phyloP scores from a whole-genome alignment of 2,797 vertebrate species.

The Tragopan temminckii region DNA sequence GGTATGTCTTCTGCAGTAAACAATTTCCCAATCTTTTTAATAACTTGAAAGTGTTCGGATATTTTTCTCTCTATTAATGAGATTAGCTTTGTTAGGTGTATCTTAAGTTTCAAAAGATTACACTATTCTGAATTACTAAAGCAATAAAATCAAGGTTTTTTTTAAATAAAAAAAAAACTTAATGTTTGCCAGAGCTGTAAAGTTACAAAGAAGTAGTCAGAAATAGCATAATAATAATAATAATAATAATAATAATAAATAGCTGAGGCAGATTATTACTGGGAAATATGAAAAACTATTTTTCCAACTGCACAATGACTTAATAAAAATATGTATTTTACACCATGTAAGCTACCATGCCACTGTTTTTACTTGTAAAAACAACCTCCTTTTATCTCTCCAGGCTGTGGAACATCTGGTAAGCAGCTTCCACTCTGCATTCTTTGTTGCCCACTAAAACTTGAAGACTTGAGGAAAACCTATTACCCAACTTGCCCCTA shows the following conservation, averaged over 20 bases:
- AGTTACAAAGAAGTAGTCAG: slow-evolving; percentile 42
- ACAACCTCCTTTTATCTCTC: slow-evolving; percentile 69
- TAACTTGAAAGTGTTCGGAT: neutral
- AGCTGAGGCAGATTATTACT: slow-evolving; percentile 39
- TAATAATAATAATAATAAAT: neutral
- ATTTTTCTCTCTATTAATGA: slow-evolving; percentile 46
- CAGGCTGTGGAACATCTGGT: slow-evolving; percentile 74
- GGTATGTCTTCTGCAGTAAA: neutral
- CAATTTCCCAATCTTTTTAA: neutral
- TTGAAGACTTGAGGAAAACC: slow-evolving; percentile 72
- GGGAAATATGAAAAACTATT: slow-evolving; percentile 67
- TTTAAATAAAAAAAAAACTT: neutral
- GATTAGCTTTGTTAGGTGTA: slow-evolving; percentile 29
- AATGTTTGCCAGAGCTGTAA: slow-evolving; percentile 20
- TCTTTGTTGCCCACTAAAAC: slow-evolving; percentile 64
- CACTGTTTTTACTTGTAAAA: slow-evolving; percentile 63
- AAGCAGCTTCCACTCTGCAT: slow-evolving; percentile 67
- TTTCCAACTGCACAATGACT: slow-evolving; percentile 63
- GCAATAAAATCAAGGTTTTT: neutral
- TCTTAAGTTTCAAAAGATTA: slow-evolving; percentile 49
- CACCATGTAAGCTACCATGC: slow-evolving; percentile 52
- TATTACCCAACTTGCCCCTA: slow-evolving; percentile 66
- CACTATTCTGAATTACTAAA: slow-evolving; percentile 41
- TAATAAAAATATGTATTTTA: slow-evolving; percentile 67
- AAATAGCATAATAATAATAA: neutral